A percentile compares a stretch with the other conserved stretches of the same genome.
These are phyloP conservation scores for Subacronicta megacephala DNA, from an alignment of 2,888 invertebrate species.

Conservation along the genomic window DNA sequence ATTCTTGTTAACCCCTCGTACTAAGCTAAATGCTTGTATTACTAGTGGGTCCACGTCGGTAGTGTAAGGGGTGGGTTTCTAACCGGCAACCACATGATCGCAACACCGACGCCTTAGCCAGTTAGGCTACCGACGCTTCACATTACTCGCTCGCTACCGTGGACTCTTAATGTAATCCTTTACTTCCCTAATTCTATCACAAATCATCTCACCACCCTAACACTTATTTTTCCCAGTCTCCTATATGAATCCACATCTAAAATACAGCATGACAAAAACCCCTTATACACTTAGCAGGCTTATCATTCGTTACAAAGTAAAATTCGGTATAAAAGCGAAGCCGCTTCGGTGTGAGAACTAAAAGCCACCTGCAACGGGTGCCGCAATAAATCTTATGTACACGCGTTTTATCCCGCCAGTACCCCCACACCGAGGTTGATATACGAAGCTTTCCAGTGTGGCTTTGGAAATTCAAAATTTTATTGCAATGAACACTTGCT, in stretches of 20 bases:
- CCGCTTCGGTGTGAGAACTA: slow-evolving; percentile 42
- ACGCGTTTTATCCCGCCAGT: slow-evolving; percentile 52
- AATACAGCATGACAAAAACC: neutral
- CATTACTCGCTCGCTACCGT: too few species aligned
- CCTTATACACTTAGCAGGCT: slow-evolving; percentile 13
- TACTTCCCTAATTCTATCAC: too few species aligned
- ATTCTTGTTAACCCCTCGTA: too few species aligned
- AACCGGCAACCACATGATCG: too few species aligned
- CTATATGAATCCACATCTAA: neutral
- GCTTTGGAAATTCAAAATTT: slow-evolving; percentile 42
- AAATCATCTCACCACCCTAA: too few species aligned
- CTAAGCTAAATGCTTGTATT: too few species aligned
- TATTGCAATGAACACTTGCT: slow-evolving; percentile 13
- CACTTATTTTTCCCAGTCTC: too few species aligned
- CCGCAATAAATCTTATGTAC: slow-evolving; percentile 54
- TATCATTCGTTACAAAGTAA: slow-evolving; percentile 34
- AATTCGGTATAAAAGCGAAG: slow-evolving; percentile 31
- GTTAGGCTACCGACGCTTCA: too few species aligned
- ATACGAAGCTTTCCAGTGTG: slow-evolving; percentile 50
- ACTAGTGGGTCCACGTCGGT: too few species aligned
- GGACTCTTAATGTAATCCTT: too few species aligned
- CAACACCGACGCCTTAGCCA: too few species aligned
- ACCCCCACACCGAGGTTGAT: slow-evolving; percentile 50
- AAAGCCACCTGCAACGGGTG: slow-evolving; percentile 59
- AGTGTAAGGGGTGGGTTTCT: too few species aligned